These are phyloP conservation scores for Paramuricea clavata DNA, from an alignment of 92 coral and sea anemone species.

Conservation along the genomic window DNA sequence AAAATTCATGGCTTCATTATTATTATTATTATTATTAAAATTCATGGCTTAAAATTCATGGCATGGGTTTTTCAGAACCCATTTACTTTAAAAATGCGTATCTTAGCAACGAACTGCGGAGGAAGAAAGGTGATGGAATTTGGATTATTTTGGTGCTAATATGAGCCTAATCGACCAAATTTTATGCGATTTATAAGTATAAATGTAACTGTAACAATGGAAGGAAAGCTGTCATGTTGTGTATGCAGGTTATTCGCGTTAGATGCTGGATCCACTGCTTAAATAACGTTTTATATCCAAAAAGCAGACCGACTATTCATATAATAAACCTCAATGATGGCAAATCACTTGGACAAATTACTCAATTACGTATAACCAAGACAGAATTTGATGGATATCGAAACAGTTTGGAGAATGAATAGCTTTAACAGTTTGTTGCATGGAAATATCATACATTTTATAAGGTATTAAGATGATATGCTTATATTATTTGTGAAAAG, in stretches of 20 bases:
- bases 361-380: constrained; percentile 15
- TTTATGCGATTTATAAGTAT: constrained; percentile 1
- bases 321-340: constrained; percentile 24
- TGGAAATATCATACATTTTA: constrained; percentile 16
- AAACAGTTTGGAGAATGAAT: constrained; percentile 3
- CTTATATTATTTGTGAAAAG: constrained; percentile 36
- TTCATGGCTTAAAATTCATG: no score
- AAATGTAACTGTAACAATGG: constrained; percentile 5
- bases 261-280: constrained; percentile 4
- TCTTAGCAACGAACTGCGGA: constrained; percentile 29
- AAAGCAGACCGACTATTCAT: constrained; percentile 21
- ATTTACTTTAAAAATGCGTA: no score
- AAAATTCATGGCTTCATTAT: no score
- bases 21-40: no score
- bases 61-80: no score
- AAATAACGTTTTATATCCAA: no score
- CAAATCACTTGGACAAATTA: constrained; percentile 3
- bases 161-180: constrained; percentile 15
- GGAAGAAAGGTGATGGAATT: constrained; percentile 18
- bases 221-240: constrained; percentile 19
- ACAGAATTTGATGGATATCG: constrained; percentile 26
- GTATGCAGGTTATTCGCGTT: neutral
- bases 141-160: constrained; percentile 1
- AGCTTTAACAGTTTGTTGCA: neutral
- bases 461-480: neutral